Base-by-base conservation (phyloP, 2,113 vertebrate genomes). In the Tupaia chinensis region DNA sequence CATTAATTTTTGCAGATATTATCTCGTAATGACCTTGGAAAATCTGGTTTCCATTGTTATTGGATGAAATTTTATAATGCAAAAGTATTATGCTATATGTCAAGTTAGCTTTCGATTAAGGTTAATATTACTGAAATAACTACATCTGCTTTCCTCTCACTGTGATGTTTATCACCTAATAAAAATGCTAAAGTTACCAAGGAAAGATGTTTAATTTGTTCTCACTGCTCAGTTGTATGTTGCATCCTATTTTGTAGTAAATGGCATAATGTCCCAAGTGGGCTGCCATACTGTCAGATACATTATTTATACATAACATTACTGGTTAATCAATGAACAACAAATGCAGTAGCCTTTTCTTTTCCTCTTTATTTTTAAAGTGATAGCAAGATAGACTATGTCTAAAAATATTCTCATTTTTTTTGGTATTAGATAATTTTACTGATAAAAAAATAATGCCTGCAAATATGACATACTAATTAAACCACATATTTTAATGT, bases 261-360 rank as follows among this genome's bases (percentile, higher is more conserved):
- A 99, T 99, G 98, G 98, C 98, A 98, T 98, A 97, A 95, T 97
- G 97, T 99, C 98, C 98, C 99, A 98, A 98, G 99, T 98, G 99
- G 95, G 98, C 97, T 98, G 97, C 98, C 98, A 98, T 98, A 98
- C 98, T 98, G 98, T 98, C 98, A 98, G 97, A 98, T 98, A 97
- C 98, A 98, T 99, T 99, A 99, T 99, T 99, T 99, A 99, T 99
- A 98, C 98, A 99, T 98, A 98, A 98, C 98, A 98, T 99, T 99
- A 98, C 98, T 98, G 98, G 97, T 98, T 98, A 99, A 98, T 99
- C 98, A 99, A 99, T 99, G 98, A 98, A 98, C 98, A 98, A 97
- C 94, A 99, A 98, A 98, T 61, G 81, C 97, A 98, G 80, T 93
- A 97, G 96, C 56, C 95, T 97, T 98, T 98, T 97, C 90, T 97